Conservation (phyloP, 2,113 vertebrate genomes). For the Cololabis saira region DNA sequence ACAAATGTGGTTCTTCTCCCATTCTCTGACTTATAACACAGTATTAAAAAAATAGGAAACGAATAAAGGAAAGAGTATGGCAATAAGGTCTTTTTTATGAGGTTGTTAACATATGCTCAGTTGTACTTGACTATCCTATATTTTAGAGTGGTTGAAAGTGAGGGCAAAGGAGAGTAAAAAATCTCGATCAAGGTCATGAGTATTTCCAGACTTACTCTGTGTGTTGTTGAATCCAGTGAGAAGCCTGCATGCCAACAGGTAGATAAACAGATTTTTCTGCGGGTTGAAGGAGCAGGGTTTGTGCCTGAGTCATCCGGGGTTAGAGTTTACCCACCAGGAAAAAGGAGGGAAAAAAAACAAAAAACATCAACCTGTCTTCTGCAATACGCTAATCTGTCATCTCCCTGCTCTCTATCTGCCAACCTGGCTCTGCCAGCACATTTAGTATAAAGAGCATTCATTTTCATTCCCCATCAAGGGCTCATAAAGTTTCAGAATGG, state of each 20-base stretch:
- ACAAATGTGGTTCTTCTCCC: too few species aligned
- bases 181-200: slow-evolving; percentile 52
- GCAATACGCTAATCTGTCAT: slow-evolving; percentile 46
- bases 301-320: slow-evolving; percentile 39
- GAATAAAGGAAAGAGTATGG: neutral
- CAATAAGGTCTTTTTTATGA: neutral
- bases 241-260: slow-evolving; percentile 29
- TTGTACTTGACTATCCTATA: slow-evolving; percentile 1
- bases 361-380: slow-evolving; percentile 39
- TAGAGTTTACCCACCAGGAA: slow-evolving; percentile 44
- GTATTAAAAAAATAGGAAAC: too few species aligned
- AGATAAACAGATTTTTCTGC: slow-evolving; percentile 46
- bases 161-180: slow-evolving; percentile 30
- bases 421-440: neutral
- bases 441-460: slow-evolving; percentile 25
- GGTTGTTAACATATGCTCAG: neutral
- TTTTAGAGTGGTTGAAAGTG: slow-evolving; percentile 24
- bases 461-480: neutral
- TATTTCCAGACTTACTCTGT: slow-evolving; percentile 37
- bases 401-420: slow-evolving; percentile 30
- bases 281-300: slow-evolving; percentile 37
- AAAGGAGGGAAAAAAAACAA: slow-evolving; percentile 2
- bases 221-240: slow-evolving; percentile 25
- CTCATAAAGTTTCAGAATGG: neutral
- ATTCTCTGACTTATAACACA: too few species aligned